A percentile compares a stretch with the other conserved stretches of the same genome.
Conservation (phyloP, 1,140 invertebrate genomes). For the Apolygus lucorum region DNA sequence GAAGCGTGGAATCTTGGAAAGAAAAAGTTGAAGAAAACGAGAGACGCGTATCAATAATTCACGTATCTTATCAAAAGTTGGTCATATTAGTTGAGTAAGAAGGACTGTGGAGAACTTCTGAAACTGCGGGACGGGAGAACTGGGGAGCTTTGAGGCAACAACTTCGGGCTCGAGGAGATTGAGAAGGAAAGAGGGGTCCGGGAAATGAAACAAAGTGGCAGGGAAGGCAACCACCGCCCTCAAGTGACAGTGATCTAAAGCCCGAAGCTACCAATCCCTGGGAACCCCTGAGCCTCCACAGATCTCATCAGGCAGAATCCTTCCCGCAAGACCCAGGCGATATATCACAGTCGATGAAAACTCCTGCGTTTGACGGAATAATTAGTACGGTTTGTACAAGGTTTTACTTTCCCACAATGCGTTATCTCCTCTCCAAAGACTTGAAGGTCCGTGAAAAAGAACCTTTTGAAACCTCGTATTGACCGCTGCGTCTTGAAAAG, state of each 20-base stretch:
- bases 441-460: too few relatives aligned
- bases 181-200: not conserved
- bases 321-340: too few relatives aligned
- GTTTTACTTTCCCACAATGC: too few relatives aligned
- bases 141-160: too few relatives aligned
- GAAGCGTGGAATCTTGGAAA: too few relatives aligned
- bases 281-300: too few relatives aligned
- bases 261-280: not conserved
- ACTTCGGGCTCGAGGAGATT: not conserved
- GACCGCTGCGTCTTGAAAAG: too few relatives aligned
- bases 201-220: constrained; percentile 19
- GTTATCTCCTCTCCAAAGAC: too few relatives aligned
- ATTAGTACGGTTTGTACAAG: too few relatives aligned
- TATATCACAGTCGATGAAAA: not conserved
- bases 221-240: not conserved
- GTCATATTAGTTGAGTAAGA: not conserved
- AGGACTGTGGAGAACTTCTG: not conserved
- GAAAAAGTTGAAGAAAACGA: too few relatives aligned
- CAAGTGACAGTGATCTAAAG: constrained; percentile 23
- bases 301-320: too few relatives aligned
- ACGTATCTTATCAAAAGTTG: constrained; percentile 1
- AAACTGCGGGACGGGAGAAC: not conserved
- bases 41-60: constrained; percentile 2
- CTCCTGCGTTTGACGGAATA: not conserved
- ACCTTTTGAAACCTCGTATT: too few relatives aligned